These are phyloP conservation scores for Mustela nigripes DNA, from an alignment of 2,113 vertebrate genomes.

Conservation along the genomic window DNA sequence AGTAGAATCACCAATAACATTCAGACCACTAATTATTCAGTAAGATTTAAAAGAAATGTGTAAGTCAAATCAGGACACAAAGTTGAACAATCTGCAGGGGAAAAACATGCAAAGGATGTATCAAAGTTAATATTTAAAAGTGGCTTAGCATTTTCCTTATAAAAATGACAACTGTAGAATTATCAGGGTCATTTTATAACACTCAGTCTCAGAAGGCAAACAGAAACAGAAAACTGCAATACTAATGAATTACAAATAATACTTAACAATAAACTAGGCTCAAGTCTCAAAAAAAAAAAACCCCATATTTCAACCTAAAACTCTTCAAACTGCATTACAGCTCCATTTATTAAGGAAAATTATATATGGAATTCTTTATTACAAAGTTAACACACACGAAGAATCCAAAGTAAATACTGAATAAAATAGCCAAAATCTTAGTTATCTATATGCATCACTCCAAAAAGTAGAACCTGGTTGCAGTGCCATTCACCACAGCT, in stretches of 20 bases:
- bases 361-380: slow-evolving; percentile 8
- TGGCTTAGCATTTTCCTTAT: slow-evolving; percentile 36
- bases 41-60: slow-evolving; percentile 67
- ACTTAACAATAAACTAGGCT: slow-evolving; percentile 53
- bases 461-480: slow-evolving; percentile 49
- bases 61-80: slow-evolving; percentile 61
- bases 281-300: slow-evolving; percentile 51
- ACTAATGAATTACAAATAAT: slow-evolving; percentile 50
- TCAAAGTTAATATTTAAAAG: slow-evolving; percentile 66
- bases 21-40: slow-evolving; percentile 62
- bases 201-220: slow-evolving; percentile 61
- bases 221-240: slow-evolving; percentile 60
- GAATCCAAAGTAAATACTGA: slow-evolving; percentile 53
- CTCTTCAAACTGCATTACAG: neutral
- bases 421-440: slow-evolving; percentile 43
- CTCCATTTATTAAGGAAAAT: slow-evolving; percentile 50
- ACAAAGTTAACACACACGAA: slow-evolving; percentile 38
- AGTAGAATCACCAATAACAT: slow-evolving; percentile 67
- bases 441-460: neutral
- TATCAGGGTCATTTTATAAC: slow-evolving; percentile 50
- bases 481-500: neutral
- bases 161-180: slow-evolving; percentile 56
- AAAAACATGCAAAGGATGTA: slow-evolving; percentile 50
- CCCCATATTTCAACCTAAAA: slow-evolving; percentile 36
- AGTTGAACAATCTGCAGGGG: slow-evolving; percentile 28